Conservation (phyloP, 2,797 vertebrate genomes). For the Vespertilio murinus region DNA sequence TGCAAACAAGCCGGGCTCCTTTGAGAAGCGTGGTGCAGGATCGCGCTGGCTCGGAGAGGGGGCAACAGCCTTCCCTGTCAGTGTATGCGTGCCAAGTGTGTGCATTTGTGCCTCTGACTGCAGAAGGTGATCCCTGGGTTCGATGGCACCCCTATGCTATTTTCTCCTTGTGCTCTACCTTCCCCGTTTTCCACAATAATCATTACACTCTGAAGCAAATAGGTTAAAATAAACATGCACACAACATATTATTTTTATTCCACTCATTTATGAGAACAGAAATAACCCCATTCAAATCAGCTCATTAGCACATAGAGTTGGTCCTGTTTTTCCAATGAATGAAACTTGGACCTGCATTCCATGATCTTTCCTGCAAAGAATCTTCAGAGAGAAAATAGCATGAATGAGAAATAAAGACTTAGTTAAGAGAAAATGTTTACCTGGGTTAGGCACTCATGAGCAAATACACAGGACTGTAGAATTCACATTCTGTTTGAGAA, state of each 20-base stretch:
- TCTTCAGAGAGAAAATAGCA: not conserved
- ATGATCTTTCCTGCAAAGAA: not conserved
- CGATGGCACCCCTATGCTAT: not conserved
- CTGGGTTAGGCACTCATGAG: not conserved
- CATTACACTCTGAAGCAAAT: not conserved
- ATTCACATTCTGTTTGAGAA: conserved; percentile 19
- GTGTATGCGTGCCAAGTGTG: not conserved
- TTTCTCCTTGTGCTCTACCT: not conserved
- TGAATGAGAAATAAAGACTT: not conserved
- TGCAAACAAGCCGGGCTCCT: not conserved
- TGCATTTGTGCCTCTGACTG: not conserved
- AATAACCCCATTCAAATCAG: not conserved
- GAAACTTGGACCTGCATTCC: not conserved
- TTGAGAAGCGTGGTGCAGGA: not conserved
- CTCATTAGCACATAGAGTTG: not conserved
- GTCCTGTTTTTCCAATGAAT: not conserved
- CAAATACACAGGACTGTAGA: not conserved
- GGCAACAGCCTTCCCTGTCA: not conserved
- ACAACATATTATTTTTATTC: not conserved
- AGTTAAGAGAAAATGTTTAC: not conserved
- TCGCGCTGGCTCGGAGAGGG: not conserved
- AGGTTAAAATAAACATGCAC: not conserved
- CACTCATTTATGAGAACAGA: not conserved
- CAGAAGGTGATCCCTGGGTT: not conserved
- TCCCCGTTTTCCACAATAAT: not conserved